Percentiles rank a stretch among this genome's conserved stretches.
phyloP scores from a whole-genome alignment of 2,113 vertebrate species.

The Triplophysa dalaica region DNA sequence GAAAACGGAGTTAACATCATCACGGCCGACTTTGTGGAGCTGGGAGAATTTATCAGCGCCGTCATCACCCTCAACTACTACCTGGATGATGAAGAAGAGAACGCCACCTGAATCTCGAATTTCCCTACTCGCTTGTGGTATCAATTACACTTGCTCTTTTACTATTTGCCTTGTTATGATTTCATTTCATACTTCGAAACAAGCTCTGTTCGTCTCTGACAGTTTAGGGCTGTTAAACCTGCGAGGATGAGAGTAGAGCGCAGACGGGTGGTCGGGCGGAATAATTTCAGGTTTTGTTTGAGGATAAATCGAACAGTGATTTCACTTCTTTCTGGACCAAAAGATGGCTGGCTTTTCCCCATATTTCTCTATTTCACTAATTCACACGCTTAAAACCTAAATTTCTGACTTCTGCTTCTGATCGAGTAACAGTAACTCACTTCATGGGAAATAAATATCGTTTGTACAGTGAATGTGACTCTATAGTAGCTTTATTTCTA shows the following conservation, averaged over 20 bases:
- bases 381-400: not conserved
- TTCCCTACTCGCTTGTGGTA: constrained; percentile 23
- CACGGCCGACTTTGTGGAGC: constrained; percentile 97
- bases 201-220: constrained; percentile 69
- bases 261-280: constrained; percentile 31
- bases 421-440: constrained; percentile 23
- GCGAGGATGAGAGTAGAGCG: constrained; percentile 42
- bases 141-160: constrained; percentile 70
- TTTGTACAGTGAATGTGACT: constrained; percentile 45
- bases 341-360: constrained; percentile 50
- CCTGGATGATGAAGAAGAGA: constrained; percentile 87
- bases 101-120: constrained; percentile 83
- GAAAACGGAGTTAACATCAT: constrained; percentile 96
- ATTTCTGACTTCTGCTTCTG: constrained; percentile 13
- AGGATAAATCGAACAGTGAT: constrained; percentile 46
- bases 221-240: constrained; percentile 75
- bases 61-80: constrained; percentile 97
- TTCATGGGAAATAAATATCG: constrained; percentile 37
- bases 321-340: constrained; percentile 54
- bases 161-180: constrained; percentile 53
- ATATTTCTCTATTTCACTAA: constrained; percentile 55
- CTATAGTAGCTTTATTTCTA: constrained; percentile 29
- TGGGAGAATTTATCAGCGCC: constrained; percentile 95
- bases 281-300: constrained; percentile 32
- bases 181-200: constrained; percentile 70